phyloP scores from a whole-genome alignment of 53 echinoderm and acorn worm species.

The Antedon mediterranea region DNA sequence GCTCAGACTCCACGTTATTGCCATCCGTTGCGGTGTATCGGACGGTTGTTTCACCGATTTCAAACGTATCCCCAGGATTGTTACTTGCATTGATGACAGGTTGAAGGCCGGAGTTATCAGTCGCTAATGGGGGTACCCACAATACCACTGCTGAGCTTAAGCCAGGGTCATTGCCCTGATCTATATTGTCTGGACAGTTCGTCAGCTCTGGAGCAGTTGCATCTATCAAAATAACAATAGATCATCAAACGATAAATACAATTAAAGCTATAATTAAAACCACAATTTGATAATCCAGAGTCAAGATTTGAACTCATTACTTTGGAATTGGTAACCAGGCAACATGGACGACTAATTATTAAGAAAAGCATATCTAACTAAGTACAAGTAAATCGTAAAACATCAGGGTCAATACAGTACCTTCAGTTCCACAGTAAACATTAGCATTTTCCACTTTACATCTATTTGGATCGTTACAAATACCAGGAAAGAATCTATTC shows the following conservation, averaged over 20 bases:
- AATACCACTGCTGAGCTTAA: slow-evolving; percentile 3
- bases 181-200: slow-evolving; percentile 16
- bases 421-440: slow-evolving; percentile 9
- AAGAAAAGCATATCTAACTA: too few relatives aligned
- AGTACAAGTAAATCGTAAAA: too few relatives aligned
- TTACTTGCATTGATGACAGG: neutral
- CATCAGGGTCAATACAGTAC: too few relatives aligned
- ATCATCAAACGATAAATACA: too few relatives aligned
- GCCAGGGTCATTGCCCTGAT: neutral
- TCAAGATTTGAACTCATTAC: too few relatives aligned
- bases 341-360: too few relatives aligned
- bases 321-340: too few relatives aligned
- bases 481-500: neutral
- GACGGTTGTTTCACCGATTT: neutral
- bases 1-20: neutral
- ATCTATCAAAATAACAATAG: slow-evolving; percentile 18
- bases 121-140: slow-evolving; percentile 11
- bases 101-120: slow-evolving; percentile 24
- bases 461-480: slow-evolving; percentile 1
- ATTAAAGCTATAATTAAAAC: too few relatives aligned
- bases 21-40: neutral
- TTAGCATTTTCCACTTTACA: slow-evolving; percentile 23
- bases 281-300: too few relatives aligned
- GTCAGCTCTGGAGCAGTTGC: slow-evolving; percentile 13
- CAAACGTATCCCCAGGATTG: neutral